Evolutionary conservation across 2,888 invertebrate genomes (phyloP), one percentile per base, ranked within the genome.

Genomic region (Nymphalis polychloros): DNA sequence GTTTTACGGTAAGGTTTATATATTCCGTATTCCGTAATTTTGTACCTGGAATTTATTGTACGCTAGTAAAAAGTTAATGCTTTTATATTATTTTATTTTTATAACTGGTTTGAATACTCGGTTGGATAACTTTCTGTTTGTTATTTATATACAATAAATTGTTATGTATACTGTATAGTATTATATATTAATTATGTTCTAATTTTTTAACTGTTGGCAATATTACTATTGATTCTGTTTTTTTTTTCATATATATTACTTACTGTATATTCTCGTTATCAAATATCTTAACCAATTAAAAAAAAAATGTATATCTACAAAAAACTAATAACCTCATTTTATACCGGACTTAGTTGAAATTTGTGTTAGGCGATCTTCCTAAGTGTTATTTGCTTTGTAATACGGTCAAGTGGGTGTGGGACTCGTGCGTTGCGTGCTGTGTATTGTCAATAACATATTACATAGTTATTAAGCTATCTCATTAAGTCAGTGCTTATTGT

Each of bases 361-460:
- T 23, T 53, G 73, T 62, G 67, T 62, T 61, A 67, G 67, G 48
- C 60, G 65, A 5, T 47, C 55, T 17, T 53, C 41, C 31, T 62
- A 41, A 57, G 62, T 62, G 62, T 41, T 67, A 67, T 62, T 62
- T 67, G 55, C 62, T 67, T 67, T 35, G 62, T 41, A 63, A 53
- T 55, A 7, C n/a, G 53, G 53, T 55, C 31, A 55, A 55, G 53
- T 8, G 8, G 20, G 17, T 8, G 17, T 17, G n/a, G 5, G 53
- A 0, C 20, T 20, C n/a, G 20, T 52, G 52, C 23, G 27, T n/a
- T 17, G 53, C 31, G 53, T 7, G 31, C 5, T 5, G 4, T 4
- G 4, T 52, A 23, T 13, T 52, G 23, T 52, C 52, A 23, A 20
- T 20, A 13, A 23, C 13, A 13, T 13, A 27, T 89, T 88, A 4